Evolutionary conservation across 2,797 vertebrate species (phyloP), one percentile per base, ranked within the genome.

Genomic region (Ispidina picta): DNA sequence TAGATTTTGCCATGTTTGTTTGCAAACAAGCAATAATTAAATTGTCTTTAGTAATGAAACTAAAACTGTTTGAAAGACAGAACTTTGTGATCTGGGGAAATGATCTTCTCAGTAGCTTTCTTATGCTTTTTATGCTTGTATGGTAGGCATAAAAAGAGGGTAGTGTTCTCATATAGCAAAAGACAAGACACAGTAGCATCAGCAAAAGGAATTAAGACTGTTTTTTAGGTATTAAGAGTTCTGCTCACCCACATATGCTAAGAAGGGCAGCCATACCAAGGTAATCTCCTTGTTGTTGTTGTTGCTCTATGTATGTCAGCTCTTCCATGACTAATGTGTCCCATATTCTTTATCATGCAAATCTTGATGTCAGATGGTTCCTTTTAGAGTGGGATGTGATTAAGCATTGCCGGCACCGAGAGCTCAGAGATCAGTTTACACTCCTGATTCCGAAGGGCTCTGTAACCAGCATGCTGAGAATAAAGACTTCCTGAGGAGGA

Each of bases 361-460:
- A 96, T 96, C 96, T 96, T 75, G 84, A 83, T 20, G 23, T 95
- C 96, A 96, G 88, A 77, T 96, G 94, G 83, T 88, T 96, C 52
- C 74, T 96, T 85, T 93, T 93, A 93, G 88, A 77, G 81, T 16
- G 75, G 75, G 81, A 65, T 88, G 72, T 85, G 89, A 93, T 95
- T 94, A 94, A 93, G 72, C 66, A 39, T 22, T 81, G 79, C 83
- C 20, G 1, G 70, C 91, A 91, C 62, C 1, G 6, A 49, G 81
- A 90, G 63, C 72, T 86, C 46, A 63, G 55, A 88, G 90, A 92
- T 96, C 63, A 8, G 52, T 25, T 96, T 96, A 87, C 91, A 69
- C 1, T 43, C 23, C 48, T 85, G 64, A 22, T 55, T 90, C 80
- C 1, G 8, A 93, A 56, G 21, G 49, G 74, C 39, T 56, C 87